A percentile compares a stretch with the other conserved stretches of the same genome.
These are phyloP conservation scores for Edolisoma coerulescens DNA, from an alignment of 2,113 vertebrate species.

Conservation along the genomic window DNA sequence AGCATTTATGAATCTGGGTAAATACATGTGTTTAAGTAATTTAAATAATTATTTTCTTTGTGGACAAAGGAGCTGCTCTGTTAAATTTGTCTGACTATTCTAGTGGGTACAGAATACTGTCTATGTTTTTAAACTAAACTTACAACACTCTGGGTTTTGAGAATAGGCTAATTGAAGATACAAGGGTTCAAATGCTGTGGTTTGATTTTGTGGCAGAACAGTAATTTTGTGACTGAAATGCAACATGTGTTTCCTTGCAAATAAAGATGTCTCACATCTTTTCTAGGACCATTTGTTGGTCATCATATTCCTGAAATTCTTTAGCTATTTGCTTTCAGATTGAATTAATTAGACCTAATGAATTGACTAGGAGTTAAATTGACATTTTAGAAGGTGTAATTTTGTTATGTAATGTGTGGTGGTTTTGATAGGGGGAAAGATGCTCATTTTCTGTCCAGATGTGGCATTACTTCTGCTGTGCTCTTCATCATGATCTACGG, in stretches of 20 bases:
- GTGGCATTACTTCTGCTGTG: constrained; percentile 95
- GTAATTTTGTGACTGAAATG: constrained; percentile 54
- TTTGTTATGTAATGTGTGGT: constrained; percentile 61
- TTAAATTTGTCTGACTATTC: neutral
- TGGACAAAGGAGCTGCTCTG: neutral
- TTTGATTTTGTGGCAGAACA: constrained; percentile 55
- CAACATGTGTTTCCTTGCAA: constrained; percentile 50
- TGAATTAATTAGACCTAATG: constrained; percentile 70
- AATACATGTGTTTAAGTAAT: neutral
- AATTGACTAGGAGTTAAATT: constrained; percentile 56
- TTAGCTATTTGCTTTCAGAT: constrained; percentile 67
- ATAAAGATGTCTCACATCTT: constrained; percentile 72
- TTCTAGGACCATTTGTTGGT: constrained; percentile 64
- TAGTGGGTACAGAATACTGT: neutral
- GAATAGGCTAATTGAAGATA: neutral
- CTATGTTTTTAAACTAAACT: neutral
- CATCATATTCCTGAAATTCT: constrained; percentile 38
- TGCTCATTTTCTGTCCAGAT: constrained; percentile 97
- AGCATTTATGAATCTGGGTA: neutral
- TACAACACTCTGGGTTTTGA: neutral
- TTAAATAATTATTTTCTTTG: constrained; percentile 2
- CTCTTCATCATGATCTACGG: constrained; percentile 90
- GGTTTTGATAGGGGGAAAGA: constrained; percentile 87
- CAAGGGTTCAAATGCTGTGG: constrained; percentile 5
- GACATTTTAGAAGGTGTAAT: constrained; percentile 60